Conservation (phyloP, 2,888 invertebrate species). For the Ormyrus labotus region DNA sequence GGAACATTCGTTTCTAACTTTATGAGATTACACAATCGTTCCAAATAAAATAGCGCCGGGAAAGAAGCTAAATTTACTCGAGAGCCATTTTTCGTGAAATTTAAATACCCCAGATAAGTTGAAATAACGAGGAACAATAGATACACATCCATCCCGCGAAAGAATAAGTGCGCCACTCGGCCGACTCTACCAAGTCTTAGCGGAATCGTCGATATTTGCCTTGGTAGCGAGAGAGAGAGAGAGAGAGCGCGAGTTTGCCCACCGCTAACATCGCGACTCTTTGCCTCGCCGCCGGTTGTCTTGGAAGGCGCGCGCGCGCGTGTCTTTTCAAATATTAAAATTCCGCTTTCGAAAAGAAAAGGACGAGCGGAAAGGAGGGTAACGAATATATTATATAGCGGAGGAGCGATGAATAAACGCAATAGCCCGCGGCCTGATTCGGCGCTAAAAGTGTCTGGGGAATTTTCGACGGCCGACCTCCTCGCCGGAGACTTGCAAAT, state of each 20-base stretch:
- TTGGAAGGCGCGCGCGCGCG: not conserved
- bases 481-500: slow-evolving; percentile 5
- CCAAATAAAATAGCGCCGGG: not conserved
- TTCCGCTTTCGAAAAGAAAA: slow-evolving; percentile 51
- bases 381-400: not conserved
- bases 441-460: not conserved
- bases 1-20: not conserved
- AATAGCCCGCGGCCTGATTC: slow-evolving; percentile 1
- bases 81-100: not conserved
- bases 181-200: not conserved
- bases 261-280: slow-evolving; percentile 40
- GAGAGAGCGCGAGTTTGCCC: slow-evolving; percentile 45
- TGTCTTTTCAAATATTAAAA: slow-evolving; percentile 54
- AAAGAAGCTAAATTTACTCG: not conserved
- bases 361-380: not conserved
- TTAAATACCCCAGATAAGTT: not conserved
- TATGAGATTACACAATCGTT: not conserved
- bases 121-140: not conserved
- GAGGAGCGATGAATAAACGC: slow-evolving; percentile 18
- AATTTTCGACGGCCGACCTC: not conserved
- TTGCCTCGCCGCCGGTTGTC: not conserved
- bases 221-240: slow-evolving; percentile 13
- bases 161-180: slow-evolving; percentile 15
- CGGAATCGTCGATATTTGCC: slow-evolving; percentile 49
- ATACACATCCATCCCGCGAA: not conserved